Base-by-base conservation (phyloP, 1,140 invertebrate genomes). In the Solenopsis invicta region DNA sequence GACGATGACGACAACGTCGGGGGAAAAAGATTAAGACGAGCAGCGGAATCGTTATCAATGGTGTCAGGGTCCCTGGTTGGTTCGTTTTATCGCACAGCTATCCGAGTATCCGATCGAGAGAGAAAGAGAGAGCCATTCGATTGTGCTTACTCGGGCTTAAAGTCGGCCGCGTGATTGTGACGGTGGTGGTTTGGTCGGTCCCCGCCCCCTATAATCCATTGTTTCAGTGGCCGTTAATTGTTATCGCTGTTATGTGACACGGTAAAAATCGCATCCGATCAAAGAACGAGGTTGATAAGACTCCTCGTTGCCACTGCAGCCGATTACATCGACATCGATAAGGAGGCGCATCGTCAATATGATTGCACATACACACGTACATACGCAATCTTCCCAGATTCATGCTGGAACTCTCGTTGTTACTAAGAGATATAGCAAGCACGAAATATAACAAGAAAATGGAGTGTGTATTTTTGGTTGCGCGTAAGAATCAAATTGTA, bases 21-120 rank as follows among this genome's bases (percentile, higher is more conserved):
- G 59, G 21, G 80, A 41, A 71, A 69, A 77, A 82, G 88, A 84
- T 82, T 69, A 74, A 87, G 85, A 75, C 72, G 72, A 85, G 88
- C 71, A 61, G 69, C 72, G 59, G 37, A 89, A 66, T 88, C 75
- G 86, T 90, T 90, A 90, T 90, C 89, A 90, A 90, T 88, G 89
- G 88, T 90, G 89, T 90, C 89, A 90, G 80, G 88, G 88, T 90
- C 80, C 61, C 56, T 41, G 41, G 59, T 87, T 67, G 77, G 74
- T 50, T 90, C 89, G 85, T 87, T 89, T 89, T 78, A 87, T 67
- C 72, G 59, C 82, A 48, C 41, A 80, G 62, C 85, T 86, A 87
- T 72, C 72, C 62, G 61, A 64, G 74, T 82, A 87, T 88, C 54
- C 72, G 81, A 88, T 90, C 56, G 37, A 88, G 62, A 80, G 29